phyloP scores from a whole-genome alignment of 2,888 invertebrate genomes.

The Hermaeophaga mercurialis region DNA sequence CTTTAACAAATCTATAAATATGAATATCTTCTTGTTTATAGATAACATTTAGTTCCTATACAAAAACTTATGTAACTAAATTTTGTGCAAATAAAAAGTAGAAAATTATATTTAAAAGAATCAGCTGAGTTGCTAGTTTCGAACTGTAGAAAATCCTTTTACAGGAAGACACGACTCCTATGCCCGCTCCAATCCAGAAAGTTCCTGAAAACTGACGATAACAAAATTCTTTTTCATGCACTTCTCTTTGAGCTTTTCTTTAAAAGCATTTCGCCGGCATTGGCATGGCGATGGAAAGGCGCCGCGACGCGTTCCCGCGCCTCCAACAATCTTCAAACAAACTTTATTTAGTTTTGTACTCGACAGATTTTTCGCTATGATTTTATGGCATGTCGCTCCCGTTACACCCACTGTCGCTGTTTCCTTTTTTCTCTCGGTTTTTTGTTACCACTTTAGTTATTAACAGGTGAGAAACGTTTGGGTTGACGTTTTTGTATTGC shows the following conservation, averaged over 20 bases:
- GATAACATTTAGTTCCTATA: too few relatives aligned
- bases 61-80: too few relatives aligned
- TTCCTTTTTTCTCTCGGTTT: constrained; percentile 18
- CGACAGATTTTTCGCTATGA: constrained; percentile 31
- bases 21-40: too few relatives aligned
- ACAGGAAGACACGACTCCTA: neutral
- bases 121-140: neutral
- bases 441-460: constrained; percentile 8
- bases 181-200: constrained; percentile 28
- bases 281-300: constrained; percentile 6
- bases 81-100: too few relatives aligned
- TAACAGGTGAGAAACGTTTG: constrained; percentile 7
- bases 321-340: constrained; percentile 36
- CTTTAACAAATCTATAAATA: too few relatives aligned
- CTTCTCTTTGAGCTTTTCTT: constrained; percentile 44
- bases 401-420: constrained; percentile 7
- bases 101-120: neutral
- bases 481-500: too few relatives aligned
- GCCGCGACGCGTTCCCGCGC: constrained; percentile 29
- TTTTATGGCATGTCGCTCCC: constrained; percentile 20
- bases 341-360: constrained; percentile 35
- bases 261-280: constrained; percentile 43
- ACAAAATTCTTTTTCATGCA: constrained; percentile 49
- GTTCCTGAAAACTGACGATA: constrained; percentile 48
- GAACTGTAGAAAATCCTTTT: constrained; percentile 9